phyloP scores from a whole-genome alignment of 1,140 invertebrate genomes.

The Pseudomyrmex flavicornis region DNA sequence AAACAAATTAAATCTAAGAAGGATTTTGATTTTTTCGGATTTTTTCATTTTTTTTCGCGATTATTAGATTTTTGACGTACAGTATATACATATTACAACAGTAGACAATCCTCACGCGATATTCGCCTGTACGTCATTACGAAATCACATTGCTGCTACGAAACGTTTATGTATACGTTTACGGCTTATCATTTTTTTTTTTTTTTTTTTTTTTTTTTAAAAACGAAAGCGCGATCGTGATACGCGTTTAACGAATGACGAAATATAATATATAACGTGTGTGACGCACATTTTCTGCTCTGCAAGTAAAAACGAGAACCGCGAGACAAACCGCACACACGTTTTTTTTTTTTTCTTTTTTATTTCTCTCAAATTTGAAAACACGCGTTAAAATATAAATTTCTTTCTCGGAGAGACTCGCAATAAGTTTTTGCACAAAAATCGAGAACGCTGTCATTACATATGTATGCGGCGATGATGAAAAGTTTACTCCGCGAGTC shows the following conservation, averaged over 20 bases:
- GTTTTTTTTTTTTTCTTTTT: not conserved
- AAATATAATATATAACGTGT: not conserved
- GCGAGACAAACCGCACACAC: not conserved
- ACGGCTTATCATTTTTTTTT: not conserved
- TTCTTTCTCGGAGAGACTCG: no score
- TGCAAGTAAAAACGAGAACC: not conserved
- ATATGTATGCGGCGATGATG: no score
- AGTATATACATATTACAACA: not conserved
- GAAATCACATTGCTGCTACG: conserved; percentile 9
- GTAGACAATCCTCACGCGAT: conserved; percentile 8
- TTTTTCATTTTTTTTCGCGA: no score
- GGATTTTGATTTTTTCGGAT: no score
- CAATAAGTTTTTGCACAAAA: no score
- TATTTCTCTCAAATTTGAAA: no score
- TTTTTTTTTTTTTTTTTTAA: not conserved
- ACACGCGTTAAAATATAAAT: no score
- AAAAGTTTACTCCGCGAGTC: no score
- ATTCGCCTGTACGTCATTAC: conserved; percentile 1
- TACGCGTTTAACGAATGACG: not conserved
- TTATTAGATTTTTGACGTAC: not conserved
- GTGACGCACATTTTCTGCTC: not conserved
- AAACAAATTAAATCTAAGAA: no score
- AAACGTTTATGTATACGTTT: not conserved
- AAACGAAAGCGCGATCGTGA: not conserved
- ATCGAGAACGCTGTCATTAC: no score